Base-by-base conservation (phyloP, 2,113 vertebrate species). In the Taxidea taxus region DNA sequence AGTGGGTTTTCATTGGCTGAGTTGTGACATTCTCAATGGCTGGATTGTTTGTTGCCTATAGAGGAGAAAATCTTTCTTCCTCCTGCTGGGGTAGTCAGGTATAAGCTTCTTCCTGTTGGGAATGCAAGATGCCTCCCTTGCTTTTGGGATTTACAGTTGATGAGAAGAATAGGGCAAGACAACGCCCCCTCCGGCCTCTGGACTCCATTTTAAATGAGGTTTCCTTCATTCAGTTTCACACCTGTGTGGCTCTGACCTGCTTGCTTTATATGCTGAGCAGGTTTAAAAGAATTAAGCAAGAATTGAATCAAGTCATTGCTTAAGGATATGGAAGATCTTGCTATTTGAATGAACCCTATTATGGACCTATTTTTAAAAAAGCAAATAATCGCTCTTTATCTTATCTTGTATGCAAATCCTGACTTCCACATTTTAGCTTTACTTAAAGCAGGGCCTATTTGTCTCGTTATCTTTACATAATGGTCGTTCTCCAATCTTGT, bases 401-500 rank as follows among this genome's bases (percentile, higher is more conserved):
- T 89, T 90, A 92, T 85, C 89, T 84, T 58, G 74, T 91, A 39
- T 70, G 44, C 51, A 91, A 91, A 93, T 91, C 31, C n/a, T 49
- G 25, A 94, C 64, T 92, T 97, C 47, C 47, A 88, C 72, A 39
- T 96, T 87, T 97, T 80, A 93, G 20, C 18, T 72, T 84, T 81
- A 78, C 49, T 96, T 77, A 58, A 49, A 88, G 16, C 8, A 87
- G 3, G 91, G n/a, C 13, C 23, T 74, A 64, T 86, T 60, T 90
- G 14, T 93, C 31, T 87, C 86, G 27, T 75, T 96, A 83, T 84
- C 91, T 96, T 97, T 85, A 78, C 14, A 54, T 78, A 93, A 96
- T 84, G 72, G 93, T 66, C 85, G 91, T 81, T 94, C 34, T 10
- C 56, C n/a, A 89, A 16, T 81, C 54, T n/a, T 70, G n/a, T 82